Evolutionary conservation across 2,888 invertebrate species (phyloP).

Genomic region (Caenorhabditis panamensis): DNA sequence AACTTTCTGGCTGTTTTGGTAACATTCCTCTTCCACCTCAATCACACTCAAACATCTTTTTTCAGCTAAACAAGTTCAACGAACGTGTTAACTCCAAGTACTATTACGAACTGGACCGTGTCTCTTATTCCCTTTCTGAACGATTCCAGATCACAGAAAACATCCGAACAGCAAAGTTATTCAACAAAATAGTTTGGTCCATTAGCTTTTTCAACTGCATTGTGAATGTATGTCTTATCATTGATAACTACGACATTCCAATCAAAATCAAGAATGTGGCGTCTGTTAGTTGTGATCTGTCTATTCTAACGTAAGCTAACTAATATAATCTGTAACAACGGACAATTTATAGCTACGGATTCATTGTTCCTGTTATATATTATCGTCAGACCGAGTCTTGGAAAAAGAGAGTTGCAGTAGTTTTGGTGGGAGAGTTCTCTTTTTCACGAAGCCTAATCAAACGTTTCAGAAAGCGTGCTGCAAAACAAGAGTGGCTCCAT

Average conservation of each 20-base stretch:
- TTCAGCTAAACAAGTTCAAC: conserved; percentile 43
- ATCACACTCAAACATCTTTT: no score
- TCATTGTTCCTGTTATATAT: conserved; percentile 44
- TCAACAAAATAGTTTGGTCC: conserved; percentile 48
- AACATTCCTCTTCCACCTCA: no score
- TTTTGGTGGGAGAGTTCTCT: conserved; percentile 29
- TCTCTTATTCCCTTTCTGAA: conserved; percentile 37
- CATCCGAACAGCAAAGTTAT: conserved; percentile 41
- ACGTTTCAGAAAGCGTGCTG: conserved; percentile 34
- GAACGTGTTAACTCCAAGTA: conserved; percentile 45
- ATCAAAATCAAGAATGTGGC: conserved; percentile 23
- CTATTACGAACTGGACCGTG: conserved; percentile 22
- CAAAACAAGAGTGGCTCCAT: conserved; percentile 14
- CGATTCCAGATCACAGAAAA: conserved; percentile 49
- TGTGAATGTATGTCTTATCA: conserved; percentile 47
- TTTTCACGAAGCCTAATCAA: background rate
- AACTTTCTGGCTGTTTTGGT: conserved; percentile 40
- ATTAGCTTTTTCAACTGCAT: conserved; percentile 52
- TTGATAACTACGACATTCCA: conserved; percentile 51
- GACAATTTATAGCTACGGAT: conserved; percentile 26
- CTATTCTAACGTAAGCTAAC: conserved; percentile 30
- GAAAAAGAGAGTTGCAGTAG: conserved; percentile 32
- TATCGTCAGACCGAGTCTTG: conserved; percentile 40
- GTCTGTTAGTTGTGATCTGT: conserved; percentile 41
- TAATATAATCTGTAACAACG: background rate